Conservation (phyloP, 2,888 invertebrate species). For the Hirtodrosophila trivittata region DNA sequence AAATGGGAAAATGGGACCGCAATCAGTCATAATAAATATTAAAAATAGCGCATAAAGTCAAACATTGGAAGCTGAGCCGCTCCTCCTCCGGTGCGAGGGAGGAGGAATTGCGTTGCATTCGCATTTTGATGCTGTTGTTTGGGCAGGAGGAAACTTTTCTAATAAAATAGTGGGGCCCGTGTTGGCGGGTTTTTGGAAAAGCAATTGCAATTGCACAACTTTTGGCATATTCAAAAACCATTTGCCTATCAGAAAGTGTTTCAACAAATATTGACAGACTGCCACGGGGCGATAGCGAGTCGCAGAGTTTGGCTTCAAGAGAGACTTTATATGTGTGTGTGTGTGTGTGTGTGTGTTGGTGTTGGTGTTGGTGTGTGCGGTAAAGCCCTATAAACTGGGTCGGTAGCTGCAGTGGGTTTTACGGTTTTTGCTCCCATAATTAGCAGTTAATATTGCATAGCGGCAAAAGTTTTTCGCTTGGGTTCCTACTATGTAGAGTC, state of each 20-base stretch:
- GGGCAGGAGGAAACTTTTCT: conserved; percentile 63
- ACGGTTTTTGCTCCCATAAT: conserved; percentile 60
- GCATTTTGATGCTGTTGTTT: conserved; percentile 15
- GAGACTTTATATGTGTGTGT: neutral
- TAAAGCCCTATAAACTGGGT: conserved; percentile 41
- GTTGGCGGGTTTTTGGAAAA: conserved; percentile 28
- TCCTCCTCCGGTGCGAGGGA: conserved; percentile 16
- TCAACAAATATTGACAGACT: conserved; percentile 82
- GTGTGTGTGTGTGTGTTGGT: neutral
- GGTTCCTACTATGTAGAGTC: conserved; percentile 39
- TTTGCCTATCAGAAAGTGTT: conserved; percentile 79
- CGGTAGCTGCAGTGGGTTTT: conserved; percentile 27
- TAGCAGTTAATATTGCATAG: conserved; percentile 78
- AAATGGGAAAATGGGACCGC: conserved; percentile 59
- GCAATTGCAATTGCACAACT: conserved; percentile 75
- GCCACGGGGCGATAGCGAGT: conserved; percentile 42
- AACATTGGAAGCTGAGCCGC: conserved; percentile 55
- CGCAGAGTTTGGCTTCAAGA: conserved; percentile 25
- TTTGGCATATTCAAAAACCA: conserved; percentile 76
- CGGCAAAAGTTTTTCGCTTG: conserved; percentile 65
- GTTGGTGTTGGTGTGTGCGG: too few relatives aligned
- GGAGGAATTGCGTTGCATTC: conserved; percentile 6
- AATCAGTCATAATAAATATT: conserved; percentile 78
- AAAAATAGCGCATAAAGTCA: conserved; percentile 77
- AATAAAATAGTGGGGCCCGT: conserved; percentile 69